A percentile compares a stretch with the other conserved stretches of the same genome.
Evolutionary conservation across 1,140 invertebrate species (phyloP).

Genomic region (Drosophila nasuta): DNA sequence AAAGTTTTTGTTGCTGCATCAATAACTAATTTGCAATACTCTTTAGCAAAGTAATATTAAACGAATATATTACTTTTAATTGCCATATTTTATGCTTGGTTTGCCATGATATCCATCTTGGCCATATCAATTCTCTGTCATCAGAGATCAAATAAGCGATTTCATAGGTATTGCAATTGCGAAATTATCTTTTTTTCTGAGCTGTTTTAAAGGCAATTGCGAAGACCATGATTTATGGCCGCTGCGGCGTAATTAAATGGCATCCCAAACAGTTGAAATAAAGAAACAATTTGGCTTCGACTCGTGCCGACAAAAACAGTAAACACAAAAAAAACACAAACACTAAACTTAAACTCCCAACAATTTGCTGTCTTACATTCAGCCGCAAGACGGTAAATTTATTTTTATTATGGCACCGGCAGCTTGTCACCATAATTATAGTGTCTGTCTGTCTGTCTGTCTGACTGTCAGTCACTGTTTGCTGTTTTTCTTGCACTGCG

Average conservation of each 20-base stretch:
- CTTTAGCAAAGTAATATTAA: neutral
- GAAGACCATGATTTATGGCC: conserved; percentile 60
- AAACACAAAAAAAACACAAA: neutral
- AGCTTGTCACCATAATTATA: conserved; percentile 56
- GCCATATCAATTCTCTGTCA: conserved; percentile 13
- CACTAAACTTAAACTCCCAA: conserved; percentile 9
- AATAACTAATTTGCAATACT: neutral
- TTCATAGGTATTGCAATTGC: conserved; percentile 34
- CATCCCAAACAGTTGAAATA: conserved; percentile 19
- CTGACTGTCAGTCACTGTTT: conserved; percentile 35
- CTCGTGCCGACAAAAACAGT: conserved; percentile 50
- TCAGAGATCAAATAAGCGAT: conserved; percentile 5
- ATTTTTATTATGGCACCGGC: conserved; percentile 58
- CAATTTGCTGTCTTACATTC: conserved; percentile 39
- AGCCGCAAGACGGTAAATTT: conserved; percentile 48
- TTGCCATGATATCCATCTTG: conserved; percentile 2
- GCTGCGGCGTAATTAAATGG: conserved; percentile 58
- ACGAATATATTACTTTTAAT: conserved; percentile 22
- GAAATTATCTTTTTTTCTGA: conserved; percentile 25
- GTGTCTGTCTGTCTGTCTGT: conserved; percentile 29
- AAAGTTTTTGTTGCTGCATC: too few relatives aligned
- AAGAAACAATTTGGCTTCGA: conserved; percentile 29
- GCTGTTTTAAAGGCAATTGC: conserved; percentile 11
- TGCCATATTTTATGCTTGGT: conserved; percentile 9
- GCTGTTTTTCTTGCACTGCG: conserved; percentile 7